A percentile compares a stretch with the other conserved stretches of the same genome.
phyloP scores from a whole-genome alignment of 2,113 vertebrate genomes.

The Poecilia latipinna region DNA sequence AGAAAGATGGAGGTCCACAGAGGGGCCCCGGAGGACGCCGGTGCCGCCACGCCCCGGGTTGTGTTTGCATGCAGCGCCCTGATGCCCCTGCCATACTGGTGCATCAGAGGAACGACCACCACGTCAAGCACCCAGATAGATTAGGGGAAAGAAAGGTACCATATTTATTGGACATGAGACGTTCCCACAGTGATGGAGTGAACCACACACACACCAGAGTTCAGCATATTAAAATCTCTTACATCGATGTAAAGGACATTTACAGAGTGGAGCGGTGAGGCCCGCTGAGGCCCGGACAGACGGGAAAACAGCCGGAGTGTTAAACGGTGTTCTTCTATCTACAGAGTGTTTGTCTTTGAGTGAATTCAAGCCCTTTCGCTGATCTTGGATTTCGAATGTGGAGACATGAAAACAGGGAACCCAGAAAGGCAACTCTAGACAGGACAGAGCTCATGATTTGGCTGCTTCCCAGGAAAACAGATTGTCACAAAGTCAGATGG shows the following conservation, averaged over 20 bases:
- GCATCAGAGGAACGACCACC: constrained; percentile 65
- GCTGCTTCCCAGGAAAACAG: constrained; percentile 69
- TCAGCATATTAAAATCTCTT: constrained; percentile 43
- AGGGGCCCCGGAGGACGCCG: constrained; percentile 35
- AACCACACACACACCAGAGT: constrained; percentile 7
- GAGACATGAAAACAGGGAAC: constrained; percentile 28
- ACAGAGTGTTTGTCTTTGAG: constrained; percentile 62
- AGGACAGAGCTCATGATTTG: constrained; percentile 55
- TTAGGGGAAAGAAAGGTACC: constrained; percentile 5
- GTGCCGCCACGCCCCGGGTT: not conserved
- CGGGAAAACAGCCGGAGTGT: constrained; percentile 48
- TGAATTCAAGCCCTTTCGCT: constrained; percentile 79
- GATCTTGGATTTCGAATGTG: constrained; percentile 49
- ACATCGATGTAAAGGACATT: constrained; percentile 39
- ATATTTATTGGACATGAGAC: constrained; percentile 45
- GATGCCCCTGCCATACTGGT: constrained; percentile 67
- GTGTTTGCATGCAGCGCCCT: constrained; percentile 72
- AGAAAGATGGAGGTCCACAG: constrained; percentile 61
- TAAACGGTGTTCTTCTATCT: constrained; percentile 37
- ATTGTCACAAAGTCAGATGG: constrained; percentile 79
- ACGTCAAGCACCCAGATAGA: constrained; percentile 49
- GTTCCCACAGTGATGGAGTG: not conserved
- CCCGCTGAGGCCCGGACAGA: constrained; percentile 39
- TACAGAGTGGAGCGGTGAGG: constrained; percentile 47
- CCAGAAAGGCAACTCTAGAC: constrained; percentile 73